Base-by-base conservation (phyloP, 2,888 invertebrate species). In the Watsonalla binaria region DNA sequence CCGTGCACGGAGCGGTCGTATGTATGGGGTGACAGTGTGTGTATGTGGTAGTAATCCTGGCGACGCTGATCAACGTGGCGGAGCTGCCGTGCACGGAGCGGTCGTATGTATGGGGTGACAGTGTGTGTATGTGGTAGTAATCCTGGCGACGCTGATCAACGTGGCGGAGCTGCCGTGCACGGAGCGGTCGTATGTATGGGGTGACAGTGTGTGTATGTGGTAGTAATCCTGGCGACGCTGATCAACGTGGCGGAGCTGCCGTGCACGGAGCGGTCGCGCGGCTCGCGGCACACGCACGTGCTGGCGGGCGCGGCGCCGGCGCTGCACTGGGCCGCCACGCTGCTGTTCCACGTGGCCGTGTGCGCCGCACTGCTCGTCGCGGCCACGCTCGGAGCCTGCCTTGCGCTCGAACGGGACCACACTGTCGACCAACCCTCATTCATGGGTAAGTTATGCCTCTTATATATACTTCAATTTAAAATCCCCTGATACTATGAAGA, bases 271-370 rank as follows among this genome's bases (percentile, higher is more conserved):
- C 89, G 92, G 8, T 72, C 77, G 6, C 87, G 91, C 0, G 93
- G 93, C 51, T 90, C 95, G 42, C 93, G 95, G 34, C 93, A 93
- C 65, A 74, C 95, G 45, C 95, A 95, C 81, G 77, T 92, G 33
- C 93, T 95, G 93, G 89, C 93, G 0, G 94, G 95, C 5, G 92
- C 94, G 34, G 83, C 92, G 0, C 84, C 92, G 0, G 65, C 78
- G 9, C 79, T 91, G 7, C 94, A 94, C 77, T 96, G 96, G 96
- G 46, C 87, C 2, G 82, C 92, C 5, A 92, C 92, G 51, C 92
- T 93, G 48, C 2, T 88, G 0, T 92, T 92, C 66, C 95, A 96
- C 80, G 0, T 86, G 0, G 33, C 86, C 6, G 77, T 91, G 52
- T 65, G 67, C 59, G 6, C 76, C 0, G 2, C 75, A 6, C 54